Evolutionary conservation across 2,113 vertebrate species (phyloP), one percentile per base, ranked within the genome.

Genomic region (Pseudorhombus dupliciocellatus): DNA sequence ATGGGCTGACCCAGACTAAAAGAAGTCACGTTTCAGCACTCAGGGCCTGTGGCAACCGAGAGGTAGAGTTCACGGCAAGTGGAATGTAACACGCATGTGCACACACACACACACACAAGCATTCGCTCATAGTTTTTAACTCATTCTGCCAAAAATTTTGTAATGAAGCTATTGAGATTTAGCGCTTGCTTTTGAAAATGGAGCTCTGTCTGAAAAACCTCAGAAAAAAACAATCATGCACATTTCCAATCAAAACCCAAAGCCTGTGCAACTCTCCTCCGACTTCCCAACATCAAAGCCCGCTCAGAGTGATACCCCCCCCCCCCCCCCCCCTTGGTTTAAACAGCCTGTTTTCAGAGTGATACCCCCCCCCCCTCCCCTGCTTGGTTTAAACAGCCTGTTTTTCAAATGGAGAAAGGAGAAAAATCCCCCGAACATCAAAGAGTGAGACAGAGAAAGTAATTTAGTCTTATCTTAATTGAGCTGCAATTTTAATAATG

Each of bases 391-490:
- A 66, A 88, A 77, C 64, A 75, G 73, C 87, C 80, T 75, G 76
- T 84, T 85, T 81, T 84, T 88, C 80, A 85, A 86, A 79, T 79
- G 84, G 64, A 74, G 83, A 80, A 79, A 77, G 74, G 79, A 85
- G 84, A 90, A 91, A 93, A 91, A 84, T 81, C 75, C 91, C 90
- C 89, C 53, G 58, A 60, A 94, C 93, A 88, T 94, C 92, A 94
- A 94, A 94, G 92, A 26, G 59, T 77, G 64, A 87, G 89, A 91
- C 87, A 79, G 92, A 92, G 91, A 94, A 93, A 93, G 93, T 93
- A 61, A 93, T 93, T 93, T 92, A 74, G 86, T 64, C 91, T 94
- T 93, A 94, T 94, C 93, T 94, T 92, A 94, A 94, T 94, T 92
- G 92, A 88, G 84, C 86, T 84, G 85, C 90, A 94, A 94, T 94